phyloP scores from a whole-genome alignment of 2,113 vertebrate genomes.

The Podarcis muralis region DNA sequence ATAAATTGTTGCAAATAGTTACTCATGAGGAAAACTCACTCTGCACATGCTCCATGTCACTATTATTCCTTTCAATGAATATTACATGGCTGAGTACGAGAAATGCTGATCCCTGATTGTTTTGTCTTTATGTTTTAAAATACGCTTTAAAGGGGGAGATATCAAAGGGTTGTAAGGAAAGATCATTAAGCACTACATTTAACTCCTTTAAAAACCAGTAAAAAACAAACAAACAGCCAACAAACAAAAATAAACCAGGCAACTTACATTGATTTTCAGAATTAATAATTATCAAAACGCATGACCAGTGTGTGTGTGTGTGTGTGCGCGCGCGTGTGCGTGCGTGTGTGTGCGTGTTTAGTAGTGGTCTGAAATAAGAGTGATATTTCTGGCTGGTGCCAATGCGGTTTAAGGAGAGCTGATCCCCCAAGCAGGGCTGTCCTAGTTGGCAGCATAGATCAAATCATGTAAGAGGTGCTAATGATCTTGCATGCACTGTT shows the following conservation, averaged over 20 bases:
- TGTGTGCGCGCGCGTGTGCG: background rate
- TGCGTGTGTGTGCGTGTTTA: background rate
- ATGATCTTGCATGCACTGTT: constrained; percentile 12
- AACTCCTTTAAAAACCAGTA: background rate
- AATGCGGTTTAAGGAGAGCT: background rate
- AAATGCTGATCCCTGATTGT: background rate
- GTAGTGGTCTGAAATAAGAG: background rate
- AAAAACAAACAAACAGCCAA: background rate
- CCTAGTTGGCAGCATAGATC: constrained; percentile 14
- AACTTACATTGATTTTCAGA: background rate
- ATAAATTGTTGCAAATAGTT: too few species aligned
- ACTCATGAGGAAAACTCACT: background rate
- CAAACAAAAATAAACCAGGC: background rate
- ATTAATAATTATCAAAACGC: background rate
- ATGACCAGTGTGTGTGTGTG: too few species aligned
- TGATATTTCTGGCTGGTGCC: background rate
- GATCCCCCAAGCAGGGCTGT: background rate
- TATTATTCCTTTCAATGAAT: background rate
- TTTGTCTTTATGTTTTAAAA: background rate
- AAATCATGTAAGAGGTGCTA: constrained; percentile 14
- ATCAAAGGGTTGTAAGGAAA: background rate
- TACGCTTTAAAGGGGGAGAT: background rate
- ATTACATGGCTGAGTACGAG: background rate
- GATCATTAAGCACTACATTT: background rate
- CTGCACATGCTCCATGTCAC: background rate